Conservation (phyloP, 2,888 invertebrate species). For the Athalia circularis region DNA sequence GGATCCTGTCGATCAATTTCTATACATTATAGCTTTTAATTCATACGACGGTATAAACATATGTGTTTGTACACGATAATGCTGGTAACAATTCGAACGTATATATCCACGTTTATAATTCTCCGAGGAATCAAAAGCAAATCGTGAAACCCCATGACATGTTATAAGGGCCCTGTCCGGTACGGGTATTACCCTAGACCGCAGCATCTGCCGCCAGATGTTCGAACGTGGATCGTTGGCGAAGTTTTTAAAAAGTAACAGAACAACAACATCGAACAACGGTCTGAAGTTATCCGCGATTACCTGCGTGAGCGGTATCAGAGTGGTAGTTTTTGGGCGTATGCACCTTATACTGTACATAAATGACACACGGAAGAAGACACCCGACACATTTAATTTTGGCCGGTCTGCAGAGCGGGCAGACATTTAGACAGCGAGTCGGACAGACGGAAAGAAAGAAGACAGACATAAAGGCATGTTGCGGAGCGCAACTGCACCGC, state of each 20-base stretch:
- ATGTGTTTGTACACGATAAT: no score
- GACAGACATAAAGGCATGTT: background rate
- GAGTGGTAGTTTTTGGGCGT: no score
- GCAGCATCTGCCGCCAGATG: conserved; percentile 44
- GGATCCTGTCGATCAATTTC: no score
- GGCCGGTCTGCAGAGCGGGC: no score
- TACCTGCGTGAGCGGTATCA: no score
- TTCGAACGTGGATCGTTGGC: background rate
- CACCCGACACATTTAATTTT: background rate
- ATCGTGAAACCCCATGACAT: conserved; percentile 36
- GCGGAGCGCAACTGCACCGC: background rate
- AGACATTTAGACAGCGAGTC: no score
- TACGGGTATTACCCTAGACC: conserved; percentile 19
- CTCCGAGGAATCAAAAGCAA: background rate
- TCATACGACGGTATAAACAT: background rate
- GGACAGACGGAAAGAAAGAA: background rate
- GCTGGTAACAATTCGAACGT: background rate
- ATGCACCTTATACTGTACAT: no score
- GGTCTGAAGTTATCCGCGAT: no score
- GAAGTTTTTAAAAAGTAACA: no score
- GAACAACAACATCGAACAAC: no score
- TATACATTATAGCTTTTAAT: no score
- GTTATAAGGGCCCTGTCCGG: no score
- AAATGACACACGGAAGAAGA: background rate
- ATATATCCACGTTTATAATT: background rate